Percentiles rank a stretch among this genome's conserved stretches.
Conservation (phyloP, 1,140 invertebrate species). For the Onthophagus taurus region DNA sequence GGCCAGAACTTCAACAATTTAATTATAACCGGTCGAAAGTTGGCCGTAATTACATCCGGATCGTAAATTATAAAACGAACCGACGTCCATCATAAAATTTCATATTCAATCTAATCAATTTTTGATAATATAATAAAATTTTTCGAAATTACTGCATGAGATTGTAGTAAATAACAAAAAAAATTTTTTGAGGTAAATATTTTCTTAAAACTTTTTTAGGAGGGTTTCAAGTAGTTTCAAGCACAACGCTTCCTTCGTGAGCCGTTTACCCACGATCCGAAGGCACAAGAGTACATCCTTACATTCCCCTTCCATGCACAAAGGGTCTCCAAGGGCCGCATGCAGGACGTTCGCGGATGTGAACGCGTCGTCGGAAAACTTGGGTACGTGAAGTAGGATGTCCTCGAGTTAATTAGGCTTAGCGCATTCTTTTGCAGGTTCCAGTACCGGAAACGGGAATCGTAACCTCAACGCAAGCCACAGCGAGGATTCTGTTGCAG, state of each 20-base stretch:
- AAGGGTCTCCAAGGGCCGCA: slow-evolving; percentile 40
- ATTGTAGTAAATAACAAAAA: no score
- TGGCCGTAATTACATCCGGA: no score
- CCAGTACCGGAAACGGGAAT: slow-evolving; percentile 36
- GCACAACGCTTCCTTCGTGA: slow-evolving; percentile 84
- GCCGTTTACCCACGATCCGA: slow-evolving; percentile 74
- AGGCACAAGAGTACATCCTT: slow-evolving; percentile 67
- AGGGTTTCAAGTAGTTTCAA: slow-evolving; percentile 72
- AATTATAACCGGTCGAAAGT: no score
- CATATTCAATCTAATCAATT: no score
- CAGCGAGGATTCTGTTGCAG: slow-evolving; percentile 67
- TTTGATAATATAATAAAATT: no score
- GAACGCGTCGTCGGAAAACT: slow-evolving; percentile 60
- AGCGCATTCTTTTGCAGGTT: slow-evolving; percentile 31
- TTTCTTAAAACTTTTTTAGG: slow-evolving; percentile 39
- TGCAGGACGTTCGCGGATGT: slow-evolving; percentile 53
- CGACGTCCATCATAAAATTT: no score
- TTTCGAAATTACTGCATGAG: no score
- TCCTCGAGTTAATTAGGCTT: neutral
- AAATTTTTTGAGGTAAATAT: no score
- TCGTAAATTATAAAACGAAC: no score
- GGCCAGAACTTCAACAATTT: no score
- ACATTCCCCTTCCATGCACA: slow-evolving; percentile 55
- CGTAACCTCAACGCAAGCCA: slow-evolving; percentile 57
- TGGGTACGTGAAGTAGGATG: slow-evolving; percentile 41